These are phyloP conservation scores for Mizuhopecten yessoensis DNA, from an alignment of 1,140 invertebrate genomes.

Conservation along the genomic window DNA sequence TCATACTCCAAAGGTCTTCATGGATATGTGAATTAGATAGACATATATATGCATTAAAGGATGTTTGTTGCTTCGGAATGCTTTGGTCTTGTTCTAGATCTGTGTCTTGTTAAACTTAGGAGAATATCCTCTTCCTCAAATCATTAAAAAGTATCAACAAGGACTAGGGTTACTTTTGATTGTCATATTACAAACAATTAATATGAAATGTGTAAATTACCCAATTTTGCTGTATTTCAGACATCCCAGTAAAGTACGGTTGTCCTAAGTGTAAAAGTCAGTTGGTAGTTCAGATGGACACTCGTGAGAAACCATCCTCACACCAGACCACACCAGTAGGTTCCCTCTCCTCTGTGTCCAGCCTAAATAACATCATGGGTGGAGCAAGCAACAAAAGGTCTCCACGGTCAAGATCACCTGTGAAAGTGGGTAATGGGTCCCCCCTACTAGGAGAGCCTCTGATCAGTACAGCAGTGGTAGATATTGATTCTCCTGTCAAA, in stretches of 20 bases:
- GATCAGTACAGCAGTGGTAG: background rate
- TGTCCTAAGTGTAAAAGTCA: slow-evolving; percentile 75
- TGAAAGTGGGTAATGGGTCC: background rate
- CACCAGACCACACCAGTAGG: slow-evolving; percentile 58
- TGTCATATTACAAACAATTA: too few relatives aligned
- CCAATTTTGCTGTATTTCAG: too few relatives aligned
- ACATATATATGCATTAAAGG: too few relatives aligned
- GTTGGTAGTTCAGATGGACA: slow-evolving; percentile 68
- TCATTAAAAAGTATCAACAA: too few relatives aligned
- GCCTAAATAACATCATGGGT: background rate
- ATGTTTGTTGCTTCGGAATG: too few relatives aligned
- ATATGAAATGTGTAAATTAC: too few relatives aligned
- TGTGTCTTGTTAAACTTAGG: too few relatives aligned
- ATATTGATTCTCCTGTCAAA: background rate
- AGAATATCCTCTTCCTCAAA: too few relatives aligned
- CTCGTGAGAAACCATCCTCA: slow-evolving; percentile 27
- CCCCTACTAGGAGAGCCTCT: background rate
- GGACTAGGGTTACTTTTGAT: too few relatives aligned
- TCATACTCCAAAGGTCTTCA: too few relatives aligned
- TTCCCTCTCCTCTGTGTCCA: slow-evolving; percentile 49
- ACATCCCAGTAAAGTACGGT: slow-evolving; percentile 46
- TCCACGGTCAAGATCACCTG: background rate
- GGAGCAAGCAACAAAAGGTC: background rate
- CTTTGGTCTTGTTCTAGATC: too few relatives aligned
- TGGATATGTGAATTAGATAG: too few relatives aligned